phyloP scores from a whole-genome alignment of 2,113 vertebrate species.

The Sturnus vulgaris region DNA sequence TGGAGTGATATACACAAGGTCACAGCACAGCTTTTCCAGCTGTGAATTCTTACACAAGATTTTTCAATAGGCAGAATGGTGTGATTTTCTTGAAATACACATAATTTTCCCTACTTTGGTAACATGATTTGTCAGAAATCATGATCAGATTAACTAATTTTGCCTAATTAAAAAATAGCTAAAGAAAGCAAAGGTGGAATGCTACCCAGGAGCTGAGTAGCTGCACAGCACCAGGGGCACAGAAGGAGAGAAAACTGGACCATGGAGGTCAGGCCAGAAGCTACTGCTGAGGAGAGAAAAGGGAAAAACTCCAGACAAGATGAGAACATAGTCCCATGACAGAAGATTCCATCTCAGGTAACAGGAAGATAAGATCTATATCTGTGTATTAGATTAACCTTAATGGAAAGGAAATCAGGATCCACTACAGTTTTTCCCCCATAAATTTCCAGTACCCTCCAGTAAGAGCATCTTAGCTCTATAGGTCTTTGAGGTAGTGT shows the following conservation, averaged over 20 bases:
- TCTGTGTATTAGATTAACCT: background rate
- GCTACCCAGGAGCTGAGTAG: background rate
- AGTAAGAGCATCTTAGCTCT: background rate
- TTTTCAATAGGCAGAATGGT: background rate
- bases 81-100: background rate
- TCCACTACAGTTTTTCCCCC: fast-evolving
- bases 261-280: background rate
- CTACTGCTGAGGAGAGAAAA: background rate
- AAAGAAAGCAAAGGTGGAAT: background rate
- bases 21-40: background rate
- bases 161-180: background rate
- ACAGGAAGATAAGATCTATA: background rate
- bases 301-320: background rate
- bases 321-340: background rate
- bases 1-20: background rate
- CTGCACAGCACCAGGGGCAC: background rate
- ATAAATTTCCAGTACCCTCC: background rate
- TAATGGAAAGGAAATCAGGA: background rate
- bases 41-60: background rate
- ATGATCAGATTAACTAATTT: background rate
- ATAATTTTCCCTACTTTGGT: background rate
- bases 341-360: background rate
- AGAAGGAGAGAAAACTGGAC: background rate
- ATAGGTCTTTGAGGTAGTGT: background rate
- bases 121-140: background rate